Evolutionary conservation across 2,888 invertebrate species (phyloP).

Genomic region (Chrysolina haemoptera): DNA sequence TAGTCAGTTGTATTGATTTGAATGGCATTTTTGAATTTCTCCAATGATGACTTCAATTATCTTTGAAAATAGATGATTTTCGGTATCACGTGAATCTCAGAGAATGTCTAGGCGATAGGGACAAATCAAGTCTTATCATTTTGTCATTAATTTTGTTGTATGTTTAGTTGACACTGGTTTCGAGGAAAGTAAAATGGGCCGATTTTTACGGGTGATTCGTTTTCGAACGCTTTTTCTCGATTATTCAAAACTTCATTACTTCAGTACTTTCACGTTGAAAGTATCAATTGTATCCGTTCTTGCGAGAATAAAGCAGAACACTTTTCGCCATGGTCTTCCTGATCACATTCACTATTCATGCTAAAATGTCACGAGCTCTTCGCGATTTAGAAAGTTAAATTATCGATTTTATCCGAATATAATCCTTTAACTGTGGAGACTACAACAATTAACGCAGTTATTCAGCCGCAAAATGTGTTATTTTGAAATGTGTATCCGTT

Average conservation of each 20-base stretch:
- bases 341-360: conserved; percentile 8
- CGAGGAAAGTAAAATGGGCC: not conserved
- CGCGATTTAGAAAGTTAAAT: conserved; percentile 25
- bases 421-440: conserved; percentile 17
- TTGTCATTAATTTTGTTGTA: not conserved
- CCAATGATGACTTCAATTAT: no score
- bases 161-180: not conserved
- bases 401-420: conserved; percentile 21
- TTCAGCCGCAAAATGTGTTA: conserved; percentile 20
- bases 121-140: no score
- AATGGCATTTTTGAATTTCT: no score
- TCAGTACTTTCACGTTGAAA: conserved; percentile 8
- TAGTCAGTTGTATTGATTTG: no score
- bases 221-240: not conserved
- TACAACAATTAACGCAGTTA: conserved; percentile 20
- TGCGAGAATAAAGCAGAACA: not conserved
- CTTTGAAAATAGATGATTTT: no score
- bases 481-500: conserved; percentile 13
- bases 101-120: no score
- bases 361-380: not conserved
- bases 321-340: not conserved
- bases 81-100: no score
- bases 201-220: not conserved
- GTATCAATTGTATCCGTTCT: conserved; percentile 2
- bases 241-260: not conserved